Evolutionary conservation across 2,113 vertebrate genomes (phyloP), one percentile per base, ranked within the genome.

Genomic region (Plotosus lineatus): DNA sequence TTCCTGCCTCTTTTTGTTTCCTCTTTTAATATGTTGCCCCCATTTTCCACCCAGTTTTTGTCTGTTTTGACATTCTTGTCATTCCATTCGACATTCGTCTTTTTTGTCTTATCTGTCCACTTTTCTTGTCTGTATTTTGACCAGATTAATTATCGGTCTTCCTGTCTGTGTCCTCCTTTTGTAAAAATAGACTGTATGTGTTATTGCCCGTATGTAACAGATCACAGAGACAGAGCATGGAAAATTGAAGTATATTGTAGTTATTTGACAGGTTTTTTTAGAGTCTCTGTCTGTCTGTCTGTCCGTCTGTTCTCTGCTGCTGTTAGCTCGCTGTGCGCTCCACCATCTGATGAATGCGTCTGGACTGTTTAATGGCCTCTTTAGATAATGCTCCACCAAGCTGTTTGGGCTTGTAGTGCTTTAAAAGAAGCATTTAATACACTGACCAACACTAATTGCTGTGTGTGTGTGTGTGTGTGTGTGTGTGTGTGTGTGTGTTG

Each of bases 361-460:
- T 69, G 48, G 56, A 63, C 78, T 75, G 71, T 60, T 61, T 80
- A 75, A 87, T 83, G 82, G 85, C 51, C 74, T 84, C 85, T 85
- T 81, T 84, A 69, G 79, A 79, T 74, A 85, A 75, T 4, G 73
- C 68, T 60, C 50, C 46, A 14, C 40, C 33, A 79, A 68, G 71
- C 40, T 86, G 85, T 83, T 86, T 82, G 78, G 72, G 74, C 79
- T 78, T 73, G 58, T 50, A 80, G 68, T 73, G 74, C 42, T 46
- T 83, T 44, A 72, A 75, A 38, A 83, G 76, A 80, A 63, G 71
- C 78, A 58, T 79, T 86, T 75, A 81, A 83, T 83, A 58, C 82
- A 81, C 77, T 79, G 78, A 73, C 82, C 84, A 83, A 79, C 74
- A 61, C 42, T 14, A 17, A 83, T 83, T 83, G 79, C 69, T 66